These are phyloP conservation scores for Xiphydria camelus DNA, from an alignment of 2,888 invertebrate species.

Conservation along the genomic window DNA sequence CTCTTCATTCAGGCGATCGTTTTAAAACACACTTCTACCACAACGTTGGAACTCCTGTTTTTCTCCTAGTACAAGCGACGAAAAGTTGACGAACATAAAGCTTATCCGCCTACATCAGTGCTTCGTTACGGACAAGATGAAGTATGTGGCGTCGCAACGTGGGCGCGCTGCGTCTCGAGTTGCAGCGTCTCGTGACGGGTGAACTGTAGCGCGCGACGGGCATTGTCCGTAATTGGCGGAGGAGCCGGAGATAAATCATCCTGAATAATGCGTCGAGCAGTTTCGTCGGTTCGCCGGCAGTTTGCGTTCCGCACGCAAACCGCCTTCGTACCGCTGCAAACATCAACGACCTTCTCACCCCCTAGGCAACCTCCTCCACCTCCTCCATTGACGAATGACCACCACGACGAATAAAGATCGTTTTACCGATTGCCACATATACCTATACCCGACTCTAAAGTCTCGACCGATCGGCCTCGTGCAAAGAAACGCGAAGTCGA, in stretches of 20 bases:
- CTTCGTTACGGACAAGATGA: no score
- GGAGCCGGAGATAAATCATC: slow-evolving; percentile 32
- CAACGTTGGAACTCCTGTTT: no score
- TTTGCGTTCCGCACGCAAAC: slow-evolving; percentile 33
- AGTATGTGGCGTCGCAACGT: no score
- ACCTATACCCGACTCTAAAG: no score
- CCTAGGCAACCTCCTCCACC: neutral
- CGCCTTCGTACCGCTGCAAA: neutral
- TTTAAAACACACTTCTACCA: no score
- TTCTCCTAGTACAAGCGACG: no score
- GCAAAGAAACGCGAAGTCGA: no score
- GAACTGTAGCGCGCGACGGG: neutral
- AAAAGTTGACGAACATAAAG: no score
- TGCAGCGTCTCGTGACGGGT: neutral
- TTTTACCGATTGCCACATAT: neutral
- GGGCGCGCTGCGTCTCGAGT: neutral
- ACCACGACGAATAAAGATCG: neutral
- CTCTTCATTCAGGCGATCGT: no score
- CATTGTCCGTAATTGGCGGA: slow-evolving; percentile 9
- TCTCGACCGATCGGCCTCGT: no score
- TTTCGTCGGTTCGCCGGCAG: slow-evolving; percentile 16
- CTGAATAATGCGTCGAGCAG: slow-evolving; percentile 32
- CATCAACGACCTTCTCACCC: neutral
- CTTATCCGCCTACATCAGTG: no score
- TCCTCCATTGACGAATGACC: neutral